A percentile compares a stretch with the other conserved stretches of the same genome.
Evolutionary conservation across 2,113 vertebrate genomes (phyloP).

Genomic region (Heterochromis multidens): DNA sequence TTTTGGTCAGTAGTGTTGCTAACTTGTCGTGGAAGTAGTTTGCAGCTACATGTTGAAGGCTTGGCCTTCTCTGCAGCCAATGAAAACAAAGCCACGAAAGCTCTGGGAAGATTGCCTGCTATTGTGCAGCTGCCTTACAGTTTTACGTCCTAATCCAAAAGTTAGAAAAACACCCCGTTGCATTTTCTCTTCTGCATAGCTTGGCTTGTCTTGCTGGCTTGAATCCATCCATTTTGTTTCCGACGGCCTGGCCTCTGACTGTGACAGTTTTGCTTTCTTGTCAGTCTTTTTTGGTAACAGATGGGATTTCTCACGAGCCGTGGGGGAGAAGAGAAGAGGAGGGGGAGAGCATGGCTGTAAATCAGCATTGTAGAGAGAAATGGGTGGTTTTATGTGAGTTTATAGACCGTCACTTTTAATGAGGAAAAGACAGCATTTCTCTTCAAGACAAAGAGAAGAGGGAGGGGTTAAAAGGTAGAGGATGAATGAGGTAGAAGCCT

Average conservation of each 20-base stretch:
- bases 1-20: background rate
- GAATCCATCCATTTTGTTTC: constrained; percentile 32
- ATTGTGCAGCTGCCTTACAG: constrained; percentile 54
- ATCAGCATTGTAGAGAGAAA: constrained; percentile 53
- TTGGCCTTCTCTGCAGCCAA: constrained; percentile 34
- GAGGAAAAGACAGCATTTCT: constrained; percentile 58
- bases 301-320: constrained; percentile 45
- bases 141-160: constrained; percentile 47
- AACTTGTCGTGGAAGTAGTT: constrained; percentile 19
- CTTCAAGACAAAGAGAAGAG: constrained; percentile 21
- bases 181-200: constrained; percentile 13
- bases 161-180: constrained; percentile 48
- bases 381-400: constrained; percentile 62
- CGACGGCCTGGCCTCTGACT: background rate
- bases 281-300: constrained; percentile 46
- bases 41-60: constrained; percentile 2
- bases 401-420: constrained; percentile 65
- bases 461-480: background rate
- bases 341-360: constrained; percentile 31
- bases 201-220: constrained; percentile 3
- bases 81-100: constrained; percentile 47
- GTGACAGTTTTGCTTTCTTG: constrained; percentile 31
- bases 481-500: background rate
- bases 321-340: background rate
- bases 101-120: constrained; percentile 49